Percentiles rank a stretch among this genome's conserved stretches.
Conservation (phyloP, 2,113 vertebrate genomes). For the Daboia siamensis region DNA sequence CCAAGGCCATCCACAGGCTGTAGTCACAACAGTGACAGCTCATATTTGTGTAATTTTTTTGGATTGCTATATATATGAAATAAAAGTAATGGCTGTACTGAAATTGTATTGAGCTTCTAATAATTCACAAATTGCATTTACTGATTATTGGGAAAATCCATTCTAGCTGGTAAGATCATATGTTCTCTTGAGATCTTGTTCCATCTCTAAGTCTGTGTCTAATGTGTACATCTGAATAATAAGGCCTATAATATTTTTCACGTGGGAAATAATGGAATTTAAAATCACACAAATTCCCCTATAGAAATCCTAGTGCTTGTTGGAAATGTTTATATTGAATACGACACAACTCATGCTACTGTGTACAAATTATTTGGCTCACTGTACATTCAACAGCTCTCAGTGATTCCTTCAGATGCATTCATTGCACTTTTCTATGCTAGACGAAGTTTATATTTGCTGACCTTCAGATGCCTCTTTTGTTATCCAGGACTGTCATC, state of each 20-base stretch:
- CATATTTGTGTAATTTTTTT: no score
- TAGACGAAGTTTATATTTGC: conserved; percentile 38
- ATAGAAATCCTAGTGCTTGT: conserved; percentile 29
- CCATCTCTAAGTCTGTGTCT: conserved; percentile 34
- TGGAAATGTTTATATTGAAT: conserved; percentile 35
- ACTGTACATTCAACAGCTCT: conserved; percentile 11
- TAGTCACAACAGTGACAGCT: no score
- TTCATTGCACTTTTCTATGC: conserved; percentile 41
- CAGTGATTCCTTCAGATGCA: conserved; percentile 45
- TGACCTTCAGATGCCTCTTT: conserved; percentile 48
- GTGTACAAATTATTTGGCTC: conserved; percentile 18
- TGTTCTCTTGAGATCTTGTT: conserved; percentile 34
- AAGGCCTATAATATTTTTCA: conserved; percentile 43
- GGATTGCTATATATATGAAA: no score
- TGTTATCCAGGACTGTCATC: conserved; percentile 45
- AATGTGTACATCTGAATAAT: conserved; percentile 11
- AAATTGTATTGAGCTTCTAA: neutral
- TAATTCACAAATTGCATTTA: conserved; percentile 53
- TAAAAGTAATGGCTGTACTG: conserved; percentile 17
- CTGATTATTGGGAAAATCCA: conserved; percentile 30
- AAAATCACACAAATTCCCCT: conserved; percentile 29
- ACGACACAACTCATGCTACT: conserved; percentile 34
- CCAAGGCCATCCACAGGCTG: no score
- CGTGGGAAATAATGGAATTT: conserved; percentile 47
- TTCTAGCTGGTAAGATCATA: conserved; percentile 49